Evolutionary conservation across 2,113 vertebrate genomes (phyloP).

Genomic region (Rissa tridactyla): DNA sequence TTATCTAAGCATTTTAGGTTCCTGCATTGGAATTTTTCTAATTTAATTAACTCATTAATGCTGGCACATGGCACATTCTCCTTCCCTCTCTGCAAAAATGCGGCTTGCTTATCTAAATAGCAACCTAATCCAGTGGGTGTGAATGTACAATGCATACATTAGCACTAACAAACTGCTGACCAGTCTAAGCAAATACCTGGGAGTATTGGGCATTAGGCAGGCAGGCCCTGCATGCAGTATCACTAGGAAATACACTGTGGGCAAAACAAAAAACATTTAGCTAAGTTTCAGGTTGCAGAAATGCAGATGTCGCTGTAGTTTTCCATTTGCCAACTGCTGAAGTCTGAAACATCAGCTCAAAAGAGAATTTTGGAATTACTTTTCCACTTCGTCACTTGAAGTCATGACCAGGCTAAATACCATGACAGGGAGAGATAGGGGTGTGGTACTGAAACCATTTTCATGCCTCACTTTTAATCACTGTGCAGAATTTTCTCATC

Average conservation of each 20-base stretch:
- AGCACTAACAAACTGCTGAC: slow-evolving; percentile 38
- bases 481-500: background rate
- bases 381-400: background rate
- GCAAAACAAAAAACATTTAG: background rate
- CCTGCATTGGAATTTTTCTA: slow-evolving; percentile 70
- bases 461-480: background rate
- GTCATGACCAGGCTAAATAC: background rate
- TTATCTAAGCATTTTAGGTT: slow-evolving; percentile 62
- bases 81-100: slow-evolving; percentile 29
- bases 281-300: background rate
- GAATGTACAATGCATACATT: background rate
- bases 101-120: slow-evolving; percentile 44
- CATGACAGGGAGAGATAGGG: background rate
- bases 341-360: background rate
- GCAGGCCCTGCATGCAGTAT: background rate
- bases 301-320: background rate
- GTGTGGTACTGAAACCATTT: slow-evolving; percentile 13
- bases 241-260: background rate
- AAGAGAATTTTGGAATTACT: background rate
- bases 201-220: background rate
- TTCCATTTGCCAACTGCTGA: background rate
- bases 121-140: slow-evolving; percentile 53
- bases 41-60: slow-evolving; percentile 77
- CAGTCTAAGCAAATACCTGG: slow-evolving; percentile 23
- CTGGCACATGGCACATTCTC: slow-evolving; percentile 69